Base-by-base conservation (phyloP, 53 echinoderm and acorn worm genomes). In the Antedon mediterranea region DNA sequence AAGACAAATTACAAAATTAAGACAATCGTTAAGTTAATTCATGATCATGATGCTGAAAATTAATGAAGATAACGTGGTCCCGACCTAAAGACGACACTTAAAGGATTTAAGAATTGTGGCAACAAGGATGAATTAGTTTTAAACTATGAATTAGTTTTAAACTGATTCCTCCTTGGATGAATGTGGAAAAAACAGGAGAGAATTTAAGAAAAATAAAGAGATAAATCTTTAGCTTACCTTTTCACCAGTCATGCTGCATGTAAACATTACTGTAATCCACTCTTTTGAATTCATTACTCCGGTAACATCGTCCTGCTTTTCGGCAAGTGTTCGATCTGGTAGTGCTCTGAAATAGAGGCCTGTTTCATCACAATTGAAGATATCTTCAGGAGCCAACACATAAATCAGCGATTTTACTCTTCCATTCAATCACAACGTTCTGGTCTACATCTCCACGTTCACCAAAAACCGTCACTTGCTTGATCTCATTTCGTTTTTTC, bases 251-350 rank as follows among this genome's bases (percentile, higher is more conserved):
- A 81, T 84, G 34, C 78, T 85, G 43, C 43, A 84, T 20, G 74
- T 80, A 31, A 81, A 78, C 79, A 85, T 85, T 32, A 88, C 43
- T 0, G 82, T 88, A 0, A 85, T 0, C 0, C 79, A 34, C 34
- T 85, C 89, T 75, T 88, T 88, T 0, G 82, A 85, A 0, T 75
- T 34, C 57, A 88, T 88, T 0, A 81, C 75, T 30, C 85, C 89
- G 0, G 82, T 81, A 28, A 73, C 74, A 34, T 88, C 82, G 0
- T 20, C 28, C 0, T 79, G 82, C 30, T 82, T 85, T 3, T 71
- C 23, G 3, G 79, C 79, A 11, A 82, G 85, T 0, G 85, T 82
- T 29, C 42, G 30, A 31, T 84, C 78, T 6, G 71, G 34, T 8
- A 71, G 78, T 33, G 75, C 75, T 8, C 72, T 41, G 78, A 32